Base-by-base conservation (phyloP, 2,888 invertebrate genomes). In the Ypsolopha scabrella region DNA sequence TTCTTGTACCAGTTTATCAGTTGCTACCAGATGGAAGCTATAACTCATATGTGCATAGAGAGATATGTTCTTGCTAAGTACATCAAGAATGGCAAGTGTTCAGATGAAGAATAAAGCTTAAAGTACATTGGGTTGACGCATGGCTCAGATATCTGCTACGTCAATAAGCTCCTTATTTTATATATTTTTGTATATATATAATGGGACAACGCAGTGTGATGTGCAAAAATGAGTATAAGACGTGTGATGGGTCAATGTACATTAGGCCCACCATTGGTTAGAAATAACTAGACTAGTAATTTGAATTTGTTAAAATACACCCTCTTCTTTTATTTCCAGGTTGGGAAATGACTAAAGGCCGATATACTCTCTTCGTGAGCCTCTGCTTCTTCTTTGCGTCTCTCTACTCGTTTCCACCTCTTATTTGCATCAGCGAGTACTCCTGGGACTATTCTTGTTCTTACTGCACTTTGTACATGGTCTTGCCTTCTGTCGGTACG, bases 41-140 rank as follows among this genome's bases (percentile, higher is more conserved):
- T 88, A 13, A 78, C 87, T 1, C 73, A 86, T 52, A 66, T 87
- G 36, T 82, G 85, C 56, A 74, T 88, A 48, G 87, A 88, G 60
- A 71, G 88, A 66, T 85, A 80, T 58, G 74, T 87, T 9, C 61
- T 79, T 7, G 72, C 79, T 7, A 79, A 79, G 61, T 80, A 80
- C 56, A 67, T 65, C 13, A 67, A 65, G 48, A 73, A 79, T 54
- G 85, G 88, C 87, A 72, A 65, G 60, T 47, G 11, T 37, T 13
- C 10, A 13, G 2, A 8, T 43, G n/a, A n/a, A n/a, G n/a, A n/a
- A n/a, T n/a, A n/a, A n/a, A n/a, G n/a, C n/a, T n/a, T n/a, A 10
- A 4, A 1, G 6, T 38, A n/a, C 38, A 38, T 10, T 38, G 38
- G 8, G 38, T n/a, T n/a, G n/a, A n/a, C 38, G 3, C 2, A 39